Evolutionary conservation across 2,797 vertebrate genomes (phyloP).

Genomic region (Gymnocypris eckloni): DNA sequence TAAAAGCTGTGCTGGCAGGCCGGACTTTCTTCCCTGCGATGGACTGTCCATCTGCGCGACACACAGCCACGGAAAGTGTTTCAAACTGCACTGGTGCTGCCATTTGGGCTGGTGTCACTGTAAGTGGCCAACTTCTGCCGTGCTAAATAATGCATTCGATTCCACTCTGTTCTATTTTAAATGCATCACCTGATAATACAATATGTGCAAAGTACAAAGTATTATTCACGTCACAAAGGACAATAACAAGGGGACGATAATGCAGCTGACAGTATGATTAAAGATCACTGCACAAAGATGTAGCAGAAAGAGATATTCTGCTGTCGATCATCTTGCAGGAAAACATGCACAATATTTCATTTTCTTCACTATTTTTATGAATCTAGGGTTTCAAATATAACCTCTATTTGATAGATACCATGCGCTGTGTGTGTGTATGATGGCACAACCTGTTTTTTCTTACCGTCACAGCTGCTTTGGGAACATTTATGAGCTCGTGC

Average conservation of each 20-base stretch:
- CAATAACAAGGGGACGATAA: not conserved
- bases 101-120: conserved; percentile 99
- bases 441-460: not conserved
- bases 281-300: not conserved
- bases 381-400: not conserved
- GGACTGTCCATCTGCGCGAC: conserved; percentile 97
- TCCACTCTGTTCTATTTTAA: not conserved
- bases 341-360: not conserved
- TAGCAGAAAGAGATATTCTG: not conserved
- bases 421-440: not conserved
- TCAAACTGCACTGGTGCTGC: conserved; percentile 99
- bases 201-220: not conserved
- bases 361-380: not conserved
- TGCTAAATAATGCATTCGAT: not conserved
- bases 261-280: not conserved
- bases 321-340: not conserved
- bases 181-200: not conserved
- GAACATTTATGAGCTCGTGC: not conserved
- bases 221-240: not conserved
- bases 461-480: conserved; percentile 6
- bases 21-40: conserved; percentile 97
- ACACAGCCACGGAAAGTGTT: conserved; percentile 98
- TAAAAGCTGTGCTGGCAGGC: conserved; percentile 94
- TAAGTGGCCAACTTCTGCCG: conserved; percentile 77
- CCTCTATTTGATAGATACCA: not conserved